These are phyloP conservation scores for Notoglanidium macrostoma DNA, from an alignment of 2,797 vertebrate species.

Conservation along the genomic window DNA sequence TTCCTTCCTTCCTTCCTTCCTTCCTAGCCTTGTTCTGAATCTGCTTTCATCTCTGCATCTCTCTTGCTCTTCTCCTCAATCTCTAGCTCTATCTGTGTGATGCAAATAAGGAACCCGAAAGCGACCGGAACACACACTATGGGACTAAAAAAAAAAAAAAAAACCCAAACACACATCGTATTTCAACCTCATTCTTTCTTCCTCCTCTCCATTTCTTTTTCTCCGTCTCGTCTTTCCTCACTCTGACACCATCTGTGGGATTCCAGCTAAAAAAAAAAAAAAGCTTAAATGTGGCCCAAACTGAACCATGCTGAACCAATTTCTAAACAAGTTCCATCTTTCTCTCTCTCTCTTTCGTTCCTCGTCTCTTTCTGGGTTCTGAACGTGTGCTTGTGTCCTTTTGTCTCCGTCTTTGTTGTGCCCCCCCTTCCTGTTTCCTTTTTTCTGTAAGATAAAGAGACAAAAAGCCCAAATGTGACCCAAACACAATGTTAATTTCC, in stretches of 20 bases:
- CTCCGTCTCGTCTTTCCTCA: neutral
- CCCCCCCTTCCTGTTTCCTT: neutral
- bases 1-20: no score
- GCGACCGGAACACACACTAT: neutral
- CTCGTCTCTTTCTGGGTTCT: neutral
- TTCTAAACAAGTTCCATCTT: conserved; percentile 16
- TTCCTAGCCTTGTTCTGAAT: neutral
- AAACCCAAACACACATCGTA: neutral
- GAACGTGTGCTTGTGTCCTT: neutral
- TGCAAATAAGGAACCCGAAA: neutral
- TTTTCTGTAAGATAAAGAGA: neutral
- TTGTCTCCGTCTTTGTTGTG: neutral
- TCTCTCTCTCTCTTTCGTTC: neutral
- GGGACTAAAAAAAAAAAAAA: neutral
- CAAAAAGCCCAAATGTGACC: neutral
- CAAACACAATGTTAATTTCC: neutral
- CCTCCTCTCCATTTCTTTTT: neutral
- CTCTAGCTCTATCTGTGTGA: neutral
- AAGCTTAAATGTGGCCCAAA: neutral
- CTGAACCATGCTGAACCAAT: conserved; percentile 1
- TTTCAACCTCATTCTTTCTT: neutral
- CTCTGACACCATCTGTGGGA: conserved; percentile 13
- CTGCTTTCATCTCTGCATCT: neutral
- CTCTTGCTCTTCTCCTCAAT: neutral
- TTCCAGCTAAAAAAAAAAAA: neutral